phyloP scores from a whole-genome alignment of 2,797 vertebrate genomes.

The Gallinago stenura region DNA sequence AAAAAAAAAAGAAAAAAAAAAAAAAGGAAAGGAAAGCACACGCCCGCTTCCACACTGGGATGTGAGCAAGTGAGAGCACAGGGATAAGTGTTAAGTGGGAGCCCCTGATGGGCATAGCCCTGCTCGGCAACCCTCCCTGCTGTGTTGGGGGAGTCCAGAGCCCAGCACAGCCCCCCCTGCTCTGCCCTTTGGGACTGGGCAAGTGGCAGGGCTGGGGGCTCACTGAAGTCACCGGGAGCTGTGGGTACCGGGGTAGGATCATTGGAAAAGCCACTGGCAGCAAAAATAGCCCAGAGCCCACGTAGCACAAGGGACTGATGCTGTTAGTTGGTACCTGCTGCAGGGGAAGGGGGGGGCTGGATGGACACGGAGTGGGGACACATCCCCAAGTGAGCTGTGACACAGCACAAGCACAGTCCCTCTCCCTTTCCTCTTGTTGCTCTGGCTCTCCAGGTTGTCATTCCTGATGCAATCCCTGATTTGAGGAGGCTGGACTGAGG shows the following conservation, averaged over 20 bases:
- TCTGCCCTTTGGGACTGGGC: background rate
- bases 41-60: background rate
- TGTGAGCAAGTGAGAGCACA: background rate
- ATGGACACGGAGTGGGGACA: accelerated
- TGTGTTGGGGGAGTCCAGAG: background rate
- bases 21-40: background rate
- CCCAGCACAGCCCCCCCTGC: background rate
- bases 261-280: background rate
- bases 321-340: background rate
- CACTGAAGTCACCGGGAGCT: background rate
- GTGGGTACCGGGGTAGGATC: accelerated
- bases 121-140: accelerated
- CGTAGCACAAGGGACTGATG: accelerated
- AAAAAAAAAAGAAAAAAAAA: background rate
- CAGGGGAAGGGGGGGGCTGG: background rate
- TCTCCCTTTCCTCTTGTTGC: background rate
- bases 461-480: background rate
- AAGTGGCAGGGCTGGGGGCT: background rate
- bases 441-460: accelerated
- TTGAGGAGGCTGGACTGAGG: background rate
- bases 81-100: background rate
- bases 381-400: accelerated
- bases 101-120: background rate
- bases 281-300: background rate
- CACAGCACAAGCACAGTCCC: background rate